phyloP scores from a whole-genome alignment of 2,797 vertebrate genomes.

The Sebastes elongatus region DNA sequence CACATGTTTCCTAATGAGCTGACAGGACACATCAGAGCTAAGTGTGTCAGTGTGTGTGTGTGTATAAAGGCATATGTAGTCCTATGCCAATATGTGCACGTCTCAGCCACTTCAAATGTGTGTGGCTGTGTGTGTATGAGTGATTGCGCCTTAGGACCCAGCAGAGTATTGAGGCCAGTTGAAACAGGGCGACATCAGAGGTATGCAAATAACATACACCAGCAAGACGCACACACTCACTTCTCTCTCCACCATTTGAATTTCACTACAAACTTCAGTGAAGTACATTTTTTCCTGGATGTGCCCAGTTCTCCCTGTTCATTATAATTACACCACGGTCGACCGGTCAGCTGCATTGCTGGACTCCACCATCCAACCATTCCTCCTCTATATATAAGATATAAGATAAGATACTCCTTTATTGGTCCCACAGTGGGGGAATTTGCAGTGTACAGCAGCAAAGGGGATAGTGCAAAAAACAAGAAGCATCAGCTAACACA shows the following conservation, averaged over 20 bases:
- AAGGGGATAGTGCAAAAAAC: too few species aligned
- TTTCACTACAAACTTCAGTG: not conserved
- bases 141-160: conserved; percentile 21
- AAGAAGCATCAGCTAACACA: too few species aligned
- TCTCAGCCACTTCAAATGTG: conserved; percentile 1
- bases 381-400: not conserved
- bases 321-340: not conserved
- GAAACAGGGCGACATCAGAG: conserved; percentile 44
- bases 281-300: too few species aligned
- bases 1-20: conserved; percentile 39
- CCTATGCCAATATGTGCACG: not conserved
- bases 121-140: not conserved
- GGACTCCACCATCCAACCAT: not conserved
- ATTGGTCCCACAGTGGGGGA: too few species aligned
- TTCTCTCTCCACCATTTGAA: not conserved
- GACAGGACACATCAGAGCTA: conserved; percentile 31
- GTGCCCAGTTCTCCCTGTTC: too few species aligned
- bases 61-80: not conserved
- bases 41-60: conserved; percentile 1
- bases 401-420: too few species aligned
- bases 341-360: not conserved
- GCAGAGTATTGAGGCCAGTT: conserved; percentile 35
- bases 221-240: not conserved
- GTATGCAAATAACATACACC: conserved; percentile 32
- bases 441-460: too few species aligned